Base-by-base conservation (phyloP, 2,797 vertebrate genomes). In the Tachyglossus aculeatus region DNA sequence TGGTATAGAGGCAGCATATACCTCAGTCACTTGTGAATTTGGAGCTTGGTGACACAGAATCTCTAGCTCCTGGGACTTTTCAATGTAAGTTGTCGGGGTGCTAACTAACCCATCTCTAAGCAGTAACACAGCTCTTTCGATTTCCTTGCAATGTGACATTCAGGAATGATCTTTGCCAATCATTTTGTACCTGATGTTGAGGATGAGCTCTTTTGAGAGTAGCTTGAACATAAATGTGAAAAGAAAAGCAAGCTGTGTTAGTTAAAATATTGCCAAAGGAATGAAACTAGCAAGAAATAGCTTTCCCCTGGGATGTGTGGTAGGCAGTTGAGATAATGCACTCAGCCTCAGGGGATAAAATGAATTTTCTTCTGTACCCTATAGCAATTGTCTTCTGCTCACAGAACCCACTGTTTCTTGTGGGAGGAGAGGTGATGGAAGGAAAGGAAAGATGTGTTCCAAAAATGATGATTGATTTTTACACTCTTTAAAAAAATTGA, bases 251-350 rank as follows among this genome's bases (percentile, higher is more conserved):
- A 63, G 61, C 56, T 36, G 32, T 51, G 16, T 54, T 68, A 48
- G 67, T n/a, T 67, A 66, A 54, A 52, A 37, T 62, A 21, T 48
- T 71, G 75, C 44, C 48, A 48, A 39, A 75, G 31, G 24, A 76
- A 68, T 68, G 51, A 71, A 71, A 18, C 52, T 29, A 37, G 62
- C 25, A 74, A 57, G 64, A 73, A 77, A 63, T 54, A 60, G 43
- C 38, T 43, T 31, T 81, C 58, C 16, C 54, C 9, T 24, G 56
- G 48, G 82, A 66, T 47, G 6, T 54, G 31, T 52, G 66, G 40
- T 51, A 66, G 77, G 48, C 56, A 66, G 36, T 65, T 79, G 67
- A 71, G 57, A 74, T 66, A 74, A 76, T 64, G 48, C 47, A 64
- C 43, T 63, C 34, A 51, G 44, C 24, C 45, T 38, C 22, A 31